A percentile compares a stretch with the other conserved stretches of the same genome.
phyloP scores from a whole-genome alignment of 2,113 vertebrate species.

The Beaufortia kweichowensis region DNA sequence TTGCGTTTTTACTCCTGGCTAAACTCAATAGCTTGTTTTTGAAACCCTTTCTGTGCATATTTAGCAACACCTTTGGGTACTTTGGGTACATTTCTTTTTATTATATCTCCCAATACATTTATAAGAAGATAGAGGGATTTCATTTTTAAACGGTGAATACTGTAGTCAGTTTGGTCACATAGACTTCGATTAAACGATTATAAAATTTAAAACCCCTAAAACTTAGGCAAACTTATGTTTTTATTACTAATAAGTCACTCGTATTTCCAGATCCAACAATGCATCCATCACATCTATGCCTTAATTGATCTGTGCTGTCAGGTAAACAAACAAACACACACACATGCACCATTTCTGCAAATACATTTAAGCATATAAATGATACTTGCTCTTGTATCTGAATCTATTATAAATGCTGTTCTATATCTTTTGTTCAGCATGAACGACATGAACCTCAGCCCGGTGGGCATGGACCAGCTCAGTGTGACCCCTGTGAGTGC shows the following conservation, averaged over 20 bases:
- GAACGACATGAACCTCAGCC: constrained; percentile 97
- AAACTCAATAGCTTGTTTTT: not conserved
- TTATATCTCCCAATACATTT: too few species aligned
- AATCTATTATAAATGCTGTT: not conserved
- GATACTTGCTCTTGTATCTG: too few species aligned
- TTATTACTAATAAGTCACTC: not conserved
- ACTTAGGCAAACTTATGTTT: too few species aligned
- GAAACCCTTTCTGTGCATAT: not conserved
- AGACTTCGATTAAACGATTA: too few species aligned
- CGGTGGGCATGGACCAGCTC: constrained; percentile 98
- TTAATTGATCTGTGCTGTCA: constrained; percentile 26
- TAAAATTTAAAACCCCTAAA: too few species aligned
- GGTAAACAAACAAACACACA: constrained; percentile 11
- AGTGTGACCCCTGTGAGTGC: constrained; percentile 88
- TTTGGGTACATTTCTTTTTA: too few species aligned
- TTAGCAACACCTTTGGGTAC: too few species aligned
- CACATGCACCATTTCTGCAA: not conserved
- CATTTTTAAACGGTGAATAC: too few species aligned
- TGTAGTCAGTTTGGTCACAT: too few species aligned
- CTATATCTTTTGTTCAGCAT: constrained; percentile 73
- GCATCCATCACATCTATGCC: constrained; percentile 8
- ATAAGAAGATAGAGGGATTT: too few species aligned
- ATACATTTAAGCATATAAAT: not conserved
- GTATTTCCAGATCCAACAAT: constrained; percentile 9
- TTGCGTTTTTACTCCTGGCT: not conserved